A percentile compares a stretch with the other conserved stretches of the same genome.
phyloP scores from a whole-genome alignment of 2,888 invertebrate genomes.

The Beris morrisii region DNA sequence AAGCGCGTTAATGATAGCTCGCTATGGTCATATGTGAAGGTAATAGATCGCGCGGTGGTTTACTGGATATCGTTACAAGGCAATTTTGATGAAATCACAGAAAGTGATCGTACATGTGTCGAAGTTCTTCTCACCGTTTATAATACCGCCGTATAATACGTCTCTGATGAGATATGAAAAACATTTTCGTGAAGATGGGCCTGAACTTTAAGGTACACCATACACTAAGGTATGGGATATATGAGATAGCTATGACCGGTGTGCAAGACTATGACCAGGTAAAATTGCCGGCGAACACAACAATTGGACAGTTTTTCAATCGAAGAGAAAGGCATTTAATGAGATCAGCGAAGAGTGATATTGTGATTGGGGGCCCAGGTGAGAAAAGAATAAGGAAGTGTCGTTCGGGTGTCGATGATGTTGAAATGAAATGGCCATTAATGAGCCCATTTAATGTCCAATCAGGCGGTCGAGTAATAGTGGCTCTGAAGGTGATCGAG shows the following conservation, averaged over 20 bases:
- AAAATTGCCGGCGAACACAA: slow-evolving; percentile 10
- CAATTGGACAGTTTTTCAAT: slow-evolving; percentile 12
- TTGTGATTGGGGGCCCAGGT: slow-evolving; percentile 1
- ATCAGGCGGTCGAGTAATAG: too few relatives aligned
- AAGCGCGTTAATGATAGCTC: slow-evolving; percentile 21
- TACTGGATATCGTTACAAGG: slow-evolving; percentile 29
- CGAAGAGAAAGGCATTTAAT: slow-evolving; percentile 29
- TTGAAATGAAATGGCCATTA: slow-evolving; percentile 27
- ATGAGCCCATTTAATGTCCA: slow-evolving; percentile 7
- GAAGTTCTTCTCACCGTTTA: too few relatives aligned
- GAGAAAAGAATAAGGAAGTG: not conserved
- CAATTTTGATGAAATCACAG: slow-evolving; percentile 34
- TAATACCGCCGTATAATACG: too few relatives aligned
- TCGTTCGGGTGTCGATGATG: slow-evolving; percentile 7
- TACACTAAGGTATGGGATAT: too few relatives aligned
- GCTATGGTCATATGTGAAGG: not conserved
- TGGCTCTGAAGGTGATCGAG: too few relatives aligned
- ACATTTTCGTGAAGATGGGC: too few relatives aligned
- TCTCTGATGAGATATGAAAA: too few relatives aligned
- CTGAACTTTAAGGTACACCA: too few relatives aligned
- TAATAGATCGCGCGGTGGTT: not conserved
- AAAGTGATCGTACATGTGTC: slow-evolving; percentile 21
- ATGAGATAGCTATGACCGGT: too few relatives aligned
- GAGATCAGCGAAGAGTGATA: slow-evolving; percentile 26
- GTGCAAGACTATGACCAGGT: slow-evolving; percentile 13